Evolutionary conservation across 2,888 invertebrate genomes (phyloP), one percentile per base, ranked within the genome.

Genomic region (Fragum whitleyi): DNA sequence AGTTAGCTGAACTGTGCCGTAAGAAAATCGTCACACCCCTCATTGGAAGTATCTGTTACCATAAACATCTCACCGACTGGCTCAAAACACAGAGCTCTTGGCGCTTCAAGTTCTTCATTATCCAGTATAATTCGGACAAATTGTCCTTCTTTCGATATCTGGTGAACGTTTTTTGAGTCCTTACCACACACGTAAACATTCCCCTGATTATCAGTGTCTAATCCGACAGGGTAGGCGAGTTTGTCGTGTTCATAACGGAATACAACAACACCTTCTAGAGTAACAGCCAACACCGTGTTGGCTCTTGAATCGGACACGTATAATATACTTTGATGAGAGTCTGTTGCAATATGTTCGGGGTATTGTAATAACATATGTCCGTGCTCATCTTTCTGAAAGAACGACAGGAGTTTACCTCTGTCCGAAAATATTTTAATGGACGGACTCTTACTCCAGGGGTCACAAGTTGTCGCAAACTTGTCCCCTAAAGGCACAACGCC

Each of bases 141-240:
- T n/a, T 77, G 21, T n/a, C 85, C 85, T 11, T 65, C 53, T 28
- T 74, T 77, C 2, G 80, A 62, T 14, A 85, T 47, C 36, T 83
- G 80, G 53, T 85, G 85, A 2, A 85, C 72, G 51, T 85, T 85
- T 32, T 77, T 65, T 6, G 85, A 85, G 16, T 85, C 83, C 42
- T 81, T 85, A 1, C 85, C 85, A 68, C 83, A 83, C 1, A 85
- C 72, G 69, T 85, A 85, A 1, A 85, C 21, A n/a, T 83, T 74
- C 1, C 83, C 83, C 29, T 85, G 85, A 16, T 19, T 72, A 71
- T 85, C 85, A 11, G 78, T 71, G 21, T 74, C 61, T 0, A 85
- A 68, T 0, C 85, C 85, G 9, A 77, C 29, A 1, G 85, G 85
- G n/a, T 47, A 70, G 3, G 21, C 23, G 3, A 85, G 77, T 23